Evolutionary conservation across 2,113 vertebrate species (phyloP).

Genomic region (Psilopsiagon aymara): DNA sequence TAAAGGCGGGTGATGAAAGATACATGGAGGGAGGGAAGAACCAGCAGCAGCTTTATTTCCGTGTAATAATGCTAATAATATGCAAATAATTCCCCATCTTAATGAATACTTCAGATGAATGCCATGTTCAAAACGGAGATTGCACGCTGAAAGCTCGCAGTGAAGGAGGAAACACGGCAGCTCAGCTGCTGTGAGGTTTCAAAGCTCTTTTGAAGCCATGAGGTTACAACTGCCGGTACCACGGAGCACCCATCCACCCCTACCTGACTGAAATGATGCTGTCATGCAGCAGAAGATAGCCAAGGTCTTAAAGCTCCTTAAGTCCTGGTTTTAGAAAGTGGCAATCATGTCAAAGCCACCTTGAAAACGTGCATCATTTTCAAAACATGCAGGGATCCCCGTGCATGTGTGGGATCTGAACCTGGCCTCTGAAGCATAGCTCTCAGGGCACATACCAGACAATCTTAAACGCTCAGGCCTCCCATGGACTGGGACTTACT

Average conservation of each 20-base stretch:
- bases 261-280: neutral
- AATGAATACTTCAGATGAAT: conserved; percentile 54
- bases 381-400: neutral
- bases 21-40: conserved; percentile 45
- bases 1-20: conserved; percentile 58
- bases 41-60: conserved; percentile 49
- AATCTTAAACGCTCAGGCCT: neutral
- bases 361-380: neutral
- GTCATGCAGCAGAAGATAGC: rapidly evolving
- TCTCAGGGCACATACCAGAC: neutral
- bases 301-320: neutral
- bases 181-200: neutral
- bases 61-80: conserved; percentile 65
- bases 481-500: neutral
- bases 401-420: neutral
- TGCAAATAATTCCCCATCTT: conserved; percentile 60
- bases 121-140: neutral
- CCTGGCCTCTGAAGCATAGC: neutral
- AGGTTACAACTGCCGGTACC: neutral
- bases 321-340: neutral
- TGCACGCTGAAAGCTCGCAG: neutral
- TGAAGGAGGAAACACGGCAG: neutral
- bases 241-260: neutral
- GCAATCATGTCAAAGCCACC: neutral
- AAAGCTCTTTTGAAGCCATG: neutral